phyloP scores from a whole-genome alignment of 2,888 invertebrate species.

The Achlya flavicornis region DNA sequence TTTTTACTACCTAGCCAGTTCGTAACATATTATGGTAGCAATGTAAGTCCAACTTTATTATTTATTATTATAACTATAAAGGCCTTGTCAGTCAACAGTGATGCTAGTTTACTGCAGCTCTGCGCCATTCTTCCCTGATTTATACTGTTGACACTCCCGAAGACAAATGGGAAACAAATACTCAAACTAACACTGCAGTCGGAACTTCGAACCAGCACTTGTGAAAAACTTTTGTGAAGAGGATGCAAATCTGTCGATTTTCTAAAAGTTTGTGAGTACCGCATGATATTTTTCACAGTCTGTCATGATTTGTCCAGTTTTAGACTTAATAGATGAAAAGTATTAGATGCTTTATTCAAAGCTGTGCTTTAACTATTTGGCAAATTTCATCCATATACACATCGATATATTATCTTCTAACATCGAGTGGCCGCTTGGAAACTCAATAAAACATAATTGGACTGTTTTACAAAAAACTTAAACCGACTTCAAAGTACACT shows the following conservation, averaged over 20 bases:
- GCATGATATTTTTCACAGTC: background rate
- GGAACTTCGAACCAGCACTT: background rate
- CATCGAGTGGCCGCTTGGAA: too few relatives aligned
- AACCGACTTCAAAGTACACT: too few relatives aligned
- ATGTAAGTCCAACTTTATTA: too few relatives aligned
- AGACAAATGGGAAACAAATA: constrained; percentile 5
- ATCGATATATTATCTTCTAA: too few relatives aligned
- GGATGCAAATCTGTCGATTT: constrained; percentile 5
- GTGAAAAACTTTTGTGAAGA: background rate
- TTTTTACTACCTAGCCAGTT: too few relatives aligned
- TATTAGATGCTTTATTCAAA: too few relatives aligned
- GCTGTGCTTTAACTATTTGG: too few relatives aligned
- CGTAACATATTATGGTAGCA: too few relatives aligned
- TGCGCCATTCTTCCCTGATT: background rate
- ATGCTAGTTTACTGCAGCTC: background rate
- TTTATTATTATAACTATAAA: too few relatives aligned
- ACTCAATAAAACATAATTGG: too few relatives aligned
- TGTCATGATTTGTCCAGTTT: background rate
- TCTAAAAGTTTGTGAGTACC: background rate
- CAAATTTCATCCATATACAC: too few relatives aligned
- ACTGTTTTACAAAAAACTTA: too few relatives aligned
- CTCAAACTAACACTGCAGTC: background rate
- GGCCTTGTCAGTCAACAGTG: background rate
- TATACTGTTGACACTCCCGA: background rate
- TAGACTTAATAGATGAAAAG: background rate